phyloP scores from a whole-genome alignment of 1,140 invertebrate genomes.

The Pseudomyrmex cubaensis region DNA sequence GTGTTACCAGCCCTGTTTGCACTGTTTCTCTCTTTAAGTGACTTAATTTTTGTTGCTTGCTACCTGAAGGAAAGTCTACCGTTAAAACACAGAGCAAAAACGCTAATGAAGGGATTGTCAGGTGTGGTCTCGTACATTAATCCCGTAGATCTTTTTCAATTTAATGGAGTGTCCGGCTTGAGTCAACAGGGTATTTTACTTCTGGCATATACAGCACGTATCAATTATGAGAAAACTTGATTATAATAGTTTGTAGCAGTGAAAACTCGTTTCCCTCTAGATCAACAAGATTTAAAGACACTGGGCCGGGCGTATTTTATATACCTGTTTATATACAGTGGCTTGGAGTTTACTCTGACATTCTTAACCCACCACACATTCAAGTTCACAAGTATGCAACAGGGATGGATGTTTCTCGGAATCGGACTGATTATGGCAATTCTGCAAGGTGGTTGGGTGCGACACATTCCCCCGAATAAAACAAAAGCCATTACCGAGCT shows the following conservation, averaged over 20 bases:
- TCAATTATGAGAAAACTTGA: not conserved
- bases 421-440: constrained; percentile 97
- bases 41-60: constrained; percentile 92
- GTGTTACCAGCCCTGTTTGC: constrained; percentile 94
- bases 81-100: constrained; percentile 89
- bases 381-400: constrained; percentile 96
- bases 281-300: constrained; percentile 88
- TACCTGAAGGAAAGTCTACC: constrained; percentile 95
- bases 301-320: constrained; percentile 96
- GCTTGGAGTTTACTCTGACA: constrained; percentile 98
- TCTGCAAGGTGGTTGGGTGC: constrained; percentile 95
- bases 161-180: constrained; percentile 79
- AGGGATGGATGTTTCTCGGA: constrained; percentile 98
- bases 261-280: constrained; percentile 79
- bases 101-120: constrained; percentile 88
- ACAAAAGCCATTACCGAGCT: constrained; percentile 91
- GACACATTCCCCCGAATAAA: constrained; percentile 91
- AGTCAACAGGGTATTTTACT: constrained; percentile 67
- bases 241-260: not conserved
- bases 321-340: constrained; percentile 98
- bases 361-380: constrained; percentile 98
- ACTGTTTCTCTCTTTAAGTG: constrained; percentile 90
- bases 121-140: constrained; percentile 92
- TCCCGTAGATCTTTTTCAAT: constrained; percentile 88
- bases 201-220: not conserved